Percentiles rank a stretch among this genome's conserved stretches.
These are phyloP conservation scores for Hypothenemus hampei DNA, from an alignment of 1,140 invertebrate genomes.

Conservation along the genomic window DNA sequence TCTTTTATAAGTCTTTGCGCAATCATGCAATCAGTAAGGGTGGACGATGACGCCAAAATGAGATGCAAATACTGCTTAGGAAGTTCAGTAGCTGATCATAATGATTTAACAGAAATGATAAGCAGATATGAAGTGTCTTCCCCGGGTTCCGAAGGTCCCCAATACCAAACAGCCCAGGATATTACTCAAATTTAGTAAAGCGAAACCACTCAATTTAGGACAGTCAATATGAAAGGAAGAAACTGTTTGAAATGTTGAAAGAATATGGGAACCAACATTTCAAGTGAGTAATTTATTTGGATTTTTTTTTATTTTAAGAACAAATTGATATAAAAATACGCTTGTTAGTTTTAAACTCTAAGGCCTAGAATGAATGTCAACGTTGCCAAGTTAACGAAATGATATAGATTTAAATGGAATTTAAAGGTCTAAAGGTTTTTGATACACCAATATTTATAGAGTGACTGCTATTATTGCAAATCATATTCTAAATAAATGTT, in stretches of 20 bases:
- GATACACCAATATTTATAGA: background rate
- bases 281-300: too few relatives aligned
- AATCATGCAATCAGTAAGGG: slow-evolving; percentile 82
- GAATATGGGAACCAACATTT: too few relatives aligned
- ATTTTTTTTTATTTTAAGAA: too few relatives aligned
- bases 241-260: too few relatives aligned
- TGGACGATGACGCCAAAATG: slow-evolving; percentile 85
- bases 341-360: background rate
- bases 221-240: too few relatives aligned
- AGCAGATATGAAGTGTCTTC: slow-evolving; percentile 42
- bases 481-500: slow-evolving; percentile 2
- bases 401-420: background rate
- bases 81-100: slow-evolving; percentile 17
- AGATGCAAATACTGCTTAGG: slow-evolving; percentile 70
- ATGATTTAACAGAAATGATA: slow-evolving; percentile 40
- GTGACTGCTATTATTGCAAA: background rate
- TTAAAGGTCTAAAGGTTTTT: background rate
- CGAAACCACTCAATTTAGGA: background rate
- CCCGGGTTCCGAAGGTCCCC: slow-evolving; percentile 37
- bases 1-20: slow-evolving; percentile 78
- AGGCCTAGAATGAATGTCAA: background rate
- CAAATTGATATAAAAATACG: too few relatives aligned
- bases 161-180: too few relatives aligned
- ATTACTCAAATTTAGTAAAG: too few relatives aligned
- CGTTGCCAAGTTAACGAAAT: background rate